Conservation (phyloP, 2,888 invertebrate species). For the Terebella lapidaria region DNA sequence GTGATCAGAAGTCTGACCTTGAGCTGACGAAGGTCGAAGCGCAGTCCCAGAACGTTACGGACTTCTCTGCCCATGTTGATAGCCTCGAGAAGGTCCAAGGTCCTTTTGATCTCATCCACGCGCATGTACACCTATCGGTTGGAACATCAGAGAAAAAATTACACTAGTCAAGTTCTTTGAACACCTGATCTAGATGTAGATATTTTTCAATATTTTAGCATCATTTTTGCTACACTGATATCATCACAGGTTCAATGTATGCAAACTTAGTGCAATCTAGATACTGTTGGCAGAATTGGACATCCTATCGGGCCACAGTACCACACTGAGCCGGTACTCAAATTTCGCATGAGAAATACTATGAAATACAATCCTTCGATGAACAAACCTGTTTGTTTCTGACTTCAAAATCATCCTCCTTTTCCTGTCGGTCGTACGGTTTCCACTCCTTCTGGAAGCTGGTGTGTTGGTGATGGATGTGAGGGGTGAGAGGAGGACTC, state of each 20-base stretch:
- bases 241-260: too few relatives aligned
- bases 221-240: too few relatives aligned
- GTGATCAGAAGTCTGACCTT: too few relatives aligned
- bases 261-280: too few relatives aligned
- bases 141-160: not conserved
- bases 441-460: constrained; percentile 35
- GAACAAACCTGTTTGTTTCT: constrained; percentile 54
- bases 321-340: too few relatives aligned
- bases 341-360: too few relatives aligned
- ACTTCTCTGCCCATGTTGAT: constrained; percentile 57
- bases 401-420: constrained; percentile 50
- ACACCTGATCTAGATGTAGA: too few relatives aligned
- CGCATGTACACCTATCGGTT: constrained; percentile 55
- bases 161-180: too few relatives aligned
- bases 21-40: constrained; percentile 50
- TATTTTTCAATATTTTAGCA: too few relatives aligned
- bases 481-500: not conserved
- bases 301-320: too few relatives aligned
- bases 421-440: constrained; percentile 35
- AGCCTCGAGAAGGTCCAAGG: constrained; percentile 56
- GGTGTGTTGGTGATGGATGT: not conserved
- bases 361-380: too few relatives aligned
- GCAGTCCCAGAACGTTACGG: constrained; percentile 55
- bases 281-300: too few relatives aligned
- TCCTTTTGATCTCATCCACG: constrained; percentile 57